Evolutionary conservation across 1,140 invertebrate genomes (phyloP), one percentile per base, ranked within the genome.

Genomic region (Caerostris darwini): DNA sequence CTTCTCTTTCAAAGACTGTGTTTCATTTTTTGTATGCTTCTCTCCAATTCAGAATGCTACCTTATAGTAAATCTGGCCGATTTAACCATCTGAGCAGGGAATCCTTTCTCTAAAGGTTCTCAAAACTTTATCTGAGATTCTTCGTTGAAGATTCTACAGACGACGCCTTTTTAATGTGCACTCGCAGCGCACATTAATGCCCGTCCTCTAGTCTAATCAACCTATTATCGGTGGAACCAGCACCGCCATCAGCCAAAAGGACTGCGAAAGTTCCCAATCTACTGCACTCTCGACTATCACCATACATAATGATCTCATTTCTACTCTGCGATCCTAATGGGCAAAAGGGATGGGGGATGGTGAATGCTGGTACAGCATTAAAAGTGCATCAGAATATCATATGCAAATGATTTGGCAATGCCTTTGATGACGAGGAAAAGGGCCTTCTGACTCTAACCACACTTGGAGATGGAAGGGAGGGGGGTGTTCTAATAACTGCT

Each of bases 161-260:
- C 69, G 69, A 77, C 71, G 71, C 50, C 71, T 77, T 77, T 77
- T 77, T 77, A 77, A 77, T 77, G 71, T 77, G 71, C 71, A 77
- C 53, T 77, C 71, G 71, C 50, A 53, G 53, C 53, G 34, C 71
- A 77, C 50, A 77, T 77, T 77, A 77, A 77, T 77, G 71, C 34
- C 53, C 71, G 50, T 77, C 71, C 71, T 12, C 34, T 77, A 19
- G 50, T 77, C 71, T 77, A 34, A 77, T 77, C 71, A 77, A 50
- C 71, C 34, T 77, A 77, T 77, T 77, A 77, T 77, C 71, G 12
- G 71, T 53, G 19, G 71, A 77, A 50, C 71, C 34, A 34, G 34
- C 34, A 1, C 34, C 34, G 34, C 34, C 34, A 34, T 34, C 34
- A 34, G 34, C 71, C 34, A 77, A 34, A 77, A 34, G 34, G 71